A percentile compares a stretch with the other conserved stretches of the same genome.
Evolutionary conservation across 1,140 invertebrate genomes (phyloP).

Genomic region (Acromyrmex charruanus): DNA sequence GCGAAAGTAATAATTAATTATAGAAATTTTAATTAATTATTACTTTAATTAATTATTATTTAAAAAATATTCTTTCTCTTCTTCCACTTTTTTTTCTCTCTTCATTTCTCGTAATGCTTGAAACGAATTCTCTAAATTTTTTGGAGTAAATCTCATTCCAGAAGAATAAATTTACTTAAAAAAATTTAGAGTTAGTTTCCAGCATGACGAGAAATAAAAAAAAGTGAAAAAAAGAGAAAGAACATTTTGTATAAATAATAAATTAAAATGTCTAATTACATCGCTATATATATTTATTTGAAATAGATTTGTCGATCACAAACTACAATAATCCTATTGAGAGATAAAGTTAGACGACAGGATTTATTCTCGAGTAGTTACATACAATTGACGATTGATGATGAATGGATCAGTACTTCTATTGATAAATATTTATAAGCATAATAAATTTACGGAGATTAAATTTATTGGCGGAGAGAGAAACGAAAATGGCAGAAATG

Average conservation of each 20-base stretch:
- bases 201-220: background rate
- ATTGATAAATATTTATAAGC: constrained; percentile 13
- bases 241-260: background rate
- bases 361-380: constrained; percentile 16
- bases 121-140: background rate
- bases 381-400: background rate
- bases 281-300: background rate
- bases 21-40: background rate
- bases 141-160: no score
- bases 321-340: constrained; percentile 8
- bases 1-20: background rate
- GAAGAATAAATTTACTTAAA: no score
- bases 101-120: background rate
- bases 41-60: background rate
- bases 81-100: no score
- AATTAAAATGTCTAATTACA: constrained; percentile 8
- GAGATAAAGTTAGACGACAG: background rate
- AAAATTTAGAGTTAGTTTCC: background rate
- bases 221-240: background rate
- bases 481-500: no score
- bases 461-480: background rate
- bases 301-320: constrained; percentile 23
- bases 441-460: background rate
- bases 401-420: background rate
- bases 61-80: background rate